These are phyloP conservation scores for Panthera leo DNA, from an alignment of 2,113 vertebrate genomes.

Conservation along the genomic window DNA sequence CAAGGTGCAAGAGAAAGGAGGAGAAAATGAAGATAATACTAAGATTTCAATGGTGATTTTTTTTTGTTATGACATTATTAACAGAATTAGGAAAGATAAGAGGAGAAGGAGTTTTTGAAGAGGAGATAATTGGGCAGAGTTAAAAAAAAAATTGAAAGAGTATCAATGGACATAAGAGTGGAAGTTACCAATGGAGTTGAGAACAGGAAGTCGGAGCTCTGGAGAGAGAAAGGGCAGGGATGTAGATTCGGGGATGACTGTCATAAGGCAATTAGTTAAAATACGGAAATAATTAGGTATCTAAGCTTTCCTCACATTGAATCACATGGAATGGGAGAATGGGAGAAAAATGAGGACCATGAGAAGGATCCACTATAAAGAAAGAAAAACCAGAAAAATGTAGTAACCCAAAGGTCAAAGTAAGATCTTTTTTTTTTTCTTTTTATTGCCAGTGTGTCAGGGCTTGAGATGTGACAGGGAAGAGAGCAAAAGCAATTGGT, in stretches of 20 bases:
- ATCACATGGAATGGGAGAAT: not conserved
- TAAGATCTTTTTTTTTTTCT: not conserved
- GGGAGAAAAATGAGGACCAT: not conserved
- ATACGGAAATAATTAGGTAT: not conserved
- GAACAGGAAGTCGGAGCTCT: not conserved
- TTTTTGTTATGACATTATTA: not conserved
- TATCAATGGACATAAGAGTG: not conserved
- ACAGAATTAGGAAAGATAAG: not conserved
- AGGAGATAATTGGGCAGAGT: not conserved
- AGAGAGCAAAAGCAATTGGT: not conserved
- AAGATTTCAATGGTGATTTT: not conserved
- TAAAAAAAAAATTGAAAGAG: not conserved
- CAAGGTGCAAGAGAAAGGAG: not conserved
- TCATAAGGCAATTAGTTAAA: not conserved
- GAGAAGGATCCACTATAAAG: not conserved
- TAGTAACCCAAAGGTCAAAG: not conserved
- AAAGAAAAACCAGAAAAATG: not conserved
- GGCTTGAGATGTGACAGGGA: not conserved
- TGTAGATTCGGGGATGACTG: not conserved
- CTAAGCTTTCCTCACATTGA: not conserved
- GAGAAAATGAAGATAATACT: not conserved
- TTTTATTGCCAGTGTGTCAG: not conserved
- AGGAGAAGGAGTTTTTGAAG: not conserved
- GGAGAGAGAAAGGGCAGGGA: not conserved
- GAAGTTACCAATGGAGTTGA: not conserved